Conservation (phyloP, 2,888 invertebrate genomes). For the Patella caerulea region DNA sequence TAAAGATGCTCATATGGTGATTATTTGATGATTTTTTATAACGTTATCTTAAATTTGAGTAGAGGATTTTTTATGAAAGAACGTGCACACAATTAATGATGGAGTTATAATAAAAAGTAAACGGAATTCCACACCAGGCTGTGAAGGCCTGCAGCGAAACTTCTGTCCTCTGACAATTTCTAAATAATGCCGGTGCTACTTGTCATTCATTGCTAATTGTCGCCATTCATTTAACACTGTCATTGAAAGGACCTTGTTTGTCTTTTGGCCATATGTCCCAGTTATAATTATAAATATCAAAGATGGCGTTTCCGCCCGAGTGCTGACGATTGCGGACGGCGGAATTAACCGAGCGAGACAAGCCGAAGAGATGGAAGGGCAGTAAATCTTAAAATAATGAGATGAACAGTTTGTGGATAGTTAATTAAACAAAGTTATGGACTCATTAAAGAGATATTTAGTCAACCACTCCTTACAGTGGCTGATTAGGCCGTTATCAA, state of each 20-base stretch:
- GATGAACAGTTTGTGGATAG: neutral
- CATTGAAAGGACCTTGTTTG: neutral
- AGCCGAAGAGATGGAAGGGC: neutral
- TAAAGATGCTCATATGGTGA: too few species aligned
- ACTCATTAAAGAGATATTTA: slow-evolving; percentile 7
- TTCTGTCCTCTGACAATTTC: neutral
- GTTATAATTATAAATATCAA: neutral
- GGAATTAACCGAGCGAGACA: slow-evolving; percentile 1
- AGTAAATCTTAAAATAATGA: neutral
- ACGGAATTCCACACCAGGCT: too few species aligned
- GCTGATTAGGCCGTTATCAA: neutral
- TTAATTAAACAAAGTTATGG: slow-evolving; percentile 1
- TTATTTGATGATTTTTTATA: too few species aligned
- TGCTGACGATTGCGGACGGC: neutral
- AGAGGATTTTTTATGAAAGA: too few species aligned
- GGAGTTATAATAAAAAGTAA: too few species aligned
- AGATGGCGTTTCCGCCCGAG: neutral
- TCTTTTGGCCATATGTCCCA: neutral
- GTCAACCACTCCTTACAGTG: neutral
- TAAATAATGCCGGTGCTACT: neutral
- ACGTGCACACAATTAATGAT: too few species aligned
- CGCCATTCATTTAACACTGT: neutral
- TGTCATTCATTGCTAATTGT: slow-evolving; percentile 4
- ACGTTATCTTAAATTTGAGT: too few species aligned
- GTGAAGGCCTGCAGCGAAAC: neutral